phyloP scores from a whole-genome alignment of 2,797 vertebrate genomes.

The Enteromius treurensis region DNA sequence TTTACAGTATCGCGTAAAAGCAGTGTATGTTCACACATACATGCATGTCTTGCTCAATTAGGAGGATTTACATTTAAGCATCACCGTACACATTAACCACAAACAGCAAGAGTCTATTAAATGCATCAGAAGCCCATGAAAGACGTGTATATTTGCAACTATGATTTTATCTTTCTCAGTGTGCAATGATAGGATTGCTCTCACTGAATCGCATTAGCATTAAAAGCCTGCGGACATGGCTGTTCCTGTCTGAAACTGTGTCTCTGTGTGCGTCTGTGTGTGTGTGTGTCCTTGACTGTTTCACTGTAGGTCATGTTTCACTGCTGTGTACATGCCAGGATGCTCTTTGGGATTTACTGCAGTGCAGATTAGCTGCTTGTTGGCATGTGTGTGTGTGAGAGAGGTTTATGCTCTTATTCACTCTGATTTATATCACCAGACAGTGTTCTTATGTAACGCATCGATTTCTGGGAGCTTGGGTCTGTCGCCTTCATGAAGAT shows the following conservation, averaged over 20 bases:
- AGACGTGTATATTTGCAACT: background rate
- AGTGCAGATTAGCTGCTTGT: background rate
- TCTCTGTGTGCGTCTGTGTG: conserved; percentile 32
- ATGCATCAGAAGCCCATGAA: background rate
- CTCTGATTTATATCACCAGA: conserved; percentile 58
- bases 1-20: background rate
- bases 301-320: conserved; percentile 56
- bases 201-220: background rate
- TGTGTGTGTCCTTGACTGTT: conserved; percentile 40
- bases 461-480: conserved; percentile 39
- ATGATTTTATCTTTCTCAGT: background rate
- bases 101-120: background rate
- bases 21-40: background rate
- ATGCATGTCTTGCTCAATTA: background rate
- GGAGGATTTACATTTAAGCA: conserved; percentile 10
- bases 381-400: conserved; percentile 13
- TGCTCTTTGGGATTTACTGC: conserved; percentile 22
- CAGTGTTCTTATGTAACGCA: conserved; percentile 61
- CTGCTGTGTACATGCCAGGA: conserved; percentile 19
- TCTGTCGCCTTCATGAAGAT: conserved; percentile 23
- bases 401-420: background rate
- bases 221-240: conserved; percentile 39
- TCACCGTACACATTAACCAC: conserved; percentile 6
- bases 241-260: conserved; percentile 41
- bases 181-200: background rate